Evolutionary conservation across 2,888 invertebrate genomes (phyloP).

Genomic region (Meloe dianella): DNA sequence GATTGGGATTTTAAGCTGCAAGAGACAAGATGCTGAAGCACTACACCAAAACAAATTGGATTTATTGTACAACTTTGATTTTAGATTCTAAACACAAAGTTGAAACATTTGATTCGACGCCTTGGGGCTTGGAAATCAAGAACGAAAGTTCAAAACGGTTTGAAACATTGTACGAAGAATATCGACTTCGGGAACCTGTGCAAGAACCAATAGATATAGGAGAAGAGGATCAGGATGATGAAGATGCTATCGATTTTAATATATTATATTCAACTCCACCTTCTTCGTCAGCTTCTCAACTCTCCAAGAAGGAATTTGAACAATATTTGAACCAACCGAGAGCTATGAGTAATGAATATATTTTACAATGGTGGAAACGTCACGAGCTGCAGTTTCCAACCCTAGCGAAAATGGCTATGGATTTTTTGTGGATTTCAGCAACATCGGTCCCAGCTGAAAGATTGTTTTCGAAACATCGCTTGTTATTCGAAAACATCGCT

Average conservation of each 20-base stretch:
- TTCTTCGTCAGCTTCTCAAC: not conserved
- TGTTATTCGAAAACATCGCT: constrained; percentile 6
- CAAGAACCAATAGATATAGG: not conserved
- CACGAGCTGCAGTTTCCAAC: not conserved
- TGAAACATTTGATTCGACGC: not conserved
- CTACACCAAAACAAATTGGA: not conserved
- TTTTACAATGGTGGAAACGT: not conserved
- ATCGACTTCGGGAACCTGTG: not conserved
- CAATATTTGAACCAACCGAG: not conserved
- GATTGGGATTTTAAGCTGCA: not conserved
- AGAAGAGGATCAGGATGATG: not conserved
- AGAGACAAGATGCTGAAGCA: not conserved
- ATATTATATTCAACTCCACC: not conserved
- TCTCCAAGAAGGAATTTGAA: not conserved
- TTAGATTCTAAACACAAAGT: not conserved
- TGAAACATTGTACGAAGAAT: not conserved
- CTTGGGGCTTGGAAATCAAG: not conserved
- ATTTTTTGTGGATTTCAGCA: too few species aligned
- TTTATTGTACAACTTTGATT: not conserved
- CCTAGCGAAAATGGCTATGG: not conserved
- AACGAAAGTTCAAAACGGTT: not conserved
- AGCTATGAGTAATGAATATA: not conserved
- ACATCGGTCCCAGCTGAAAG: not conserved
- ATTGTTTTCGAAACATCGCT: too few species aligned
- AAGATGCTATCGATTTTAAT: not conserved